A percentile compares a stretch with the other conserved stretches of the same genome.
Evolutionary conservation across 2,888 invertebrate species (phyloP).

Genomic region (Drosophila suboccidentalis): DNA sequence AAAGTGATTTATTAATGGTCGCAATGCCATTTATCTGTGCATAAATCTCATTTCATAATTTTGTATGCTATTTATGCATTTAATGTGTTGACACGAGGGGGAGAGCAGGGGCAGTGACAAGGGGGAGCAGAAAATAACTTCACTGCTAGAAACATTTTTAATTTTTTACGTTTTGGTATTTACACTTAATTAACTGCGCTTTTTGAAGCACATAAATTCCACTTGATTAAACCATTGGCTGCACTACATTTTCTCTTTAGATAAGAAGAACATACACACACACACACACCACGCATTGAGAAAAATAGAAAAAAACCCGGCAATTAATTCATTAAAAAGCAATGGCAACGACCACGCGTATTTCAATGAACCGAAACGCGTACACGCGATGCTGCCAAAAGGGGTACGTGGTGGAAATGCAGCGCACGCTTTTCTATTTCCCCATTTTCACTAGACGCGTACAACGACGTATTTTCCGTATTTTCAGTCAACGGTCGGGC

Average conservation of each 20-base stretch:
- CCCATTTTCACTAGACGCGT: slow-evolving; percentile 25
- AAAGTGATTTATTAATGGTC: slow-evolving; percentile 67
- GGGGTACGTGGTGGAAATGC: slow-evolving; percentile 28
- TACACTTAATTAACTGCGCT: slow-evolving; percentile 79
- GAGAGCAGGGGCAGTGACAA: too few relatives aligned
- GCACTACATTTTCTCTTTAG: slow-evolving; percentile 61
- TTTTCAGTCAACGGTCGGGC: slow-evolving; percentile 52
- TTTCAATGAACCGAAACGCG: slow-evolving; percentile 60
- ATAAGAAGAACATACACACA: slow-evolving; percentile 36
- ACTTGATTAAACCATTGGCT: slow-evolving; percentile 81
- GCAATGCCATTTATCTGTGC: slow-evolving; percentile 60
- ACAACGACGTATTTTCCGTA: slow-evolving; percentile 17
- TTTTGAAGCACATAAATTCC: slow-evolving; percentile 78
- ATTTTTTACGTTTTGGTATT: slow-evolving; percentile 58
- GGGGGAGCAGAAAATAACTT: neutral
- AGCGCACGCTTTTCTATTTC: slow-evolving; percentile 70
- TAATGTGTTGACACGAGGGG: slow-evolving; percentile 45
- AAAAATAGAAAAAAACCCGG: slow-evolving; percentile 28
- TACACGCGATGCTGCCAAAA: slow-evolving; percentile 36
- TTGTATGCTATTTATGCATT: slow-evolving; percentile 25
- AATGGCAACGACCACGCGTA: slow-evolving; percentile 65
- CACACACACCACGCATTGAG: slow-evolving; percentile 18
- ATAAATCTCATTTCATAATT: slow-evolving; percentile 62
- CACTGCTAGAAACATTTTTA: slow-evolving; percentile 28
- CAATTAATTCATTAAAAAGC: slow-evolving; percentile 79